Base-by-base conservation (phyloP, 2,797 vertebrate genomes). In the Mionectes olivaceus region DNA sequence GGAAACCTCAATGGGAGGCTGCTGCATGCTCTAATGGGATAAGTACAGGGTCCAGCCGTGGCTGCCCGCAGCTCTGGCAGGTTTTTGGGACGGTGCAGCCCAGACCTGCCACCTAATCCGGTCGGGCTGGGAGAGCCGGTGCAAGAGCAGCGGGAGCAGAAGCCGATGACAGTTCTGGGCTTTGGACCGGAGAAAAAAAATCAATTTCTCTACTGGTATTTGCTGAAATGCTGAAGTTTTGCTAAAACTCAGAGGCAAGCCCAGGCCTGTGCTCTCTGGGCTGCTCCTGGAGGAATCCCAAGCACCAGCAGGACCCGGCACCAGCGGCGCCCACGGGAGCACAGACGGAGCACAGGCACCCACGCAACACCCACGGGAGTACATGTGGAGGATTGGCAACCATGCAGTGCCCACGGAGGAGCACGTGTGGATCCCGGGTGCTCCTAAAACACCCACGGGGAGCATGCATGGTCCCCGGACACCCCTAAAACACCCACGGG, bases 1-100 rank as follows among this genome's bases (percentile, higher is more conserved):
- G 97, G 97, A 98, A 98, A 97, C 98, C 98, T 27, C 95, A 97
- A 95, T 94, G 59, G 89, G 80, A 87, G 95, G 92, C 55, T 81
- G 89, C 96, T n/a, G 89, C 5, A 22, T 8, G 19, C 17, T 82
- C 22, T 97, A 97, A 98, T 97, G 92, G 97, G 95, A 97, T 98
- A 98, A 98, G 57, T 98, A 96, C 83, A 97, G 87, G 52, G 94
- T 19, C 47, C 30, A n/a, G 77, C 76, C 49, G 79, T 21, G 3
- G 95, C 78, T 94, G 90, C 89, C 97, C 97, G 16, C 97, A 96
- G 80, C 61, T 87, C 67, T 41, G 8, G 79, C 83, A 87, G 86
- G 71, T 85, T 88, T 59, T 53, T 5, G 12, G 65, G 52, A 61
- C 4, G 11, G 78, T 21, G 49, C 85, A 89, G 82, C 89, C 39